A percentile compares a stretch with the other conserved stretches of the same genome.
Conservation (phyloP, 1,140 invertebrate species). For the Conopomorpha cramerella region DNA sequence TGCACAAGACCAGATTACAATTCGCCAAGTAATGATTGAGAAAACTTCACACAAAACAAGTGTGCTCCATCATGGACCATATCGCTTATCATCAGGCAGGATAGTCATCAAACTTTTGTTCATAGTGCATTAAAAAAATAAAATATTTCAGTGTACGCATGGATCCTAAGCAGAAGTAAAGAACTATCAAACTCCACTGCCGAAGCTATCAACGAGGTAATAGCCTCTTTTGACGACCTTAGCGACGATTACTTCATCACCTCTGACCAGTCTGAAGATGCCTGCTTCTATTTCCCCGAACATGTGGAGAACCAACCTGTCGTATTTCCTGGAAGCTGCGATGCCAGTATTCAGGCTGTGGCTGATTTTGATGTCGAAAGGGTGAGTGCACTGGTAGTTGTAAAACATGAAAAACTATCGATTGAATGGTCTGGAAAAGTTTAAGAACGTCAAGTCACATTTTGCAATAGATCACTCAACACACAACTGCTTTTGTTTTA, state of each 20-base stretch:
- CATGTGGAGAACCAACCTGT: conserved; percentile 9
- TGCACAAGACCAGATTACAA: too few relatives aligned
- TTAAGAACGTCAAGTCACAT: too few relatives aligned
- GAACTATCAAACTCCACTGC: not conserved
- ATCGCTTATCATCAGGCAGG: too few relatives aligned
- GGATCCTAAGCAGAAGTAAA: not conserved
- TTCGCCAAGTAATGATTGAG: too few relatives aligned
- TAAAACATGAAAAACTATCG: too few relatives aligned
- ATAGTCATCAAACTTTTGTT: too few relatives aligned
- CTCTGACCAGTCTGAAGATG: not conserved
- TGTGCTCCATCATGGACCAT: too few relatives aligned
- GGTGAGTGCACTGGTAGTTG: conserved; percentile 18
- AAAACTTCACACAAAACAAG: too few relatives aligned
- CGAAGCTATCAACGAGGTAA: not conserved
- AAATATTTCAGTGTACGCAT: not conserved
- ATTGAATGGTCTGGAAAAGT: too few relatives aligned
- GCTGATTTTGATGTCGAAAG: conserved; percentile 12
- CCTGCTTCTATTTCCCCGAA: not conserved
- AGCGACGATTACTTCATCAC: not conserved
- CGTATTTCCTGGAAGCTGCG: conserved; percentile 20
- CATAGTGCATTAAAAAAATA: too few relatives aligned
- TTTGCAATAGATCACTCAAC: too few relatives aligned
- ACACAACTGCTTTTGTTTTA: too few relatives aligned
- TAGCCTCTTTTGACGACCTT: not conserved
- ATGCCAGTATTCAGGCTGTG: conserved; percentile 14